phyloP scores from a whole-genome alignment of 1,140 invertebrate species.

The Lordiphosa stackelbergi region DNA sequence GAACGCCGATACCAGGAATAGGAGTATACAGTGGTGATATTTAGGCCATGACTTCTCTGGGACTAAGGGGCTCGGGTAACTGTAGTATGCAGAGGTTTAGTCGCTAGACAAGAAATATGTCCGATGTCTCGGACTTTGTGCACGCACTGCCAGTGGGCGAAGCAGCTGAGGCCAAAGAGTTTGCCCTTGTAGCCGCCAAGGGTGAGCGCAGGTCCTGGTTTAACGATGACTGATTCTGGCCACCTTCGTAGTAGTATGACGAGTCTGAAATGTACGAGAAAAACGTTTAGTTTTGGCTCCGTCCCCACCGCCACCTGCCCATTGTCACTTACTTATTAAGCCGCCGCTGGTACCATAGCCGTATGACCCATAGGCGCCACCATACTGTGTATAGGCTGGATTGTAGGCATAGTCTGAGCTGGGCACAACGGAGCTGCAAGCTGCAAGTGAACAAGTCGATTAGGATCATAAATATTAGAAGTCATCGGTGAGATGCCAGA shows the following conservation, averaged over 20 bases:
- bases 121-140: conserved; percentile 81
- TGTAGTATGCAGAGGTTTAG: conserved; percentile 3
- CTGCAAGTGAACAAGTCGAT: conserved; percentile 64
- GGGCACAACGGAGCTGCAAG: conserved; percentile 81
- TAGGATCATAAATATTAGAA: not conserved
- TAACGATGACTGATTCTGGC: conserved; percentile 77
- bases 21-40: not conserved
- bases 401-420: conserved; percentile 84
- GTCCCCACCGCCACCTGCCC: too few relatives aligned
- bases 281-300: not conserved
- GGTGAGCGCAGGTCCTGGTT: conserved; percentile 81
- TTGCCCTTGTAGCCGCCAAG: conserved; percentile 83
- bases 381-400: conserved; percentile 86
- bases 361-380: conserved; percentile 84
- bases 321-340: conserved; percentile 86
- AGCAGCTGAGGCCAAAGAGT: conserved; percentile 83
- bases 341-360: conserved; percentile 85
- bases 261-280: conserved; percentile 78
- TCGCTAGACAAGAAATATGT: conserved; percentile 73
- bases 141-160: conserved; percentile 86
- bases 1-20: conserved; percentile 1
- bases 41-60: conserved; percentile 2
- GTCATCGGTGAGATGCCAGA: too few relatives aligned
- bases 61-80: conserved; percentile 1
- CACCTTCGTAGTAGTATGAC: conserved; percentile 82